phyloP scores from a whole-genome alignment of 2,113 vertebrate species.

The Mormyrus lacerda region DNA sequence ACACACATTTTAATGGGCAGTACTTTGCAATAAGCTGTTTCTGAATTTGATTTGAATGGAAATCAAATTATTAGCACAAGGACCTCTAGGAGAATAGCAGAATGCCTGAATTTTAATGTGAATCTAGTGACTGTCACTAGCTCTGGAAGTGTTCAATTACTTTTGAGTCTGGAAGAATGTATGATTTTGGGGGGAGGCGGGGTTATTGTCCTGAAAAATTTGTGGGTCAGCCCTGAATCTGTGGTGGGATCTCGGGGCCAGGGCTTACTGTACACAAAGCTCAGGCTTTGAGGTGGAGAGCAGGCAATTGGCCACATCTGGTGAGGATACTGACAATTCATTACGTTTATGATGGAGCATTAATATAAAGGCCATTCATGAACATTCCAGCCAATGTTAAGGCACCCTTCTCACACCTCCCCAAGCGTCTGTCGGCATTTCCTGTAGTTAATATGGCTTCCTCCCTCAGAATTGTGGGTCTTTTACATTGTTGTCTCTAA shows the following conservation, averaged over 20 bases:
- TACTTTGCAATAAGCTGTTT: background rate
- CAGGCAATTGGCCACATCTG: background rate
- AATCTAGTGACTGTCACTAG: background rate
- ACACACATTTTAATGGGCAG: background rate
- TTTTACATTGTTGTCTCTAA: background rate
- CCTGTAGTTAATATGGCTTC: background rate
- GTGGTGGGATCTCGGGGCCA: background rate
- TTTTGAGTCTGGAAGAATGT: background rate
- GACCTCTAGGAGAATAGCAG: background rate
- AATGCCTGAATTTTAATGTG: background rate
- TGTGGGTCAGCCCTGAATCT: background rate
- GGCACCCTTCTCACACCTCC: background rate
- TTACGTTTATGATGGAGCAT: background rate
- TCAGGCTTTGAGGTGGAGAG: background rate
- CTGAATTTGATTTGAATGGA: constrained; percentile 1
- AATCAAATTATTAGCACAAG: background rate
- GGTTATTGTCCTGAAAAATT: background rate
- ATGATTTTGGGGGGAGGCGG: background rate
- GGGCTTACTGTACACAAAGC: background rate
- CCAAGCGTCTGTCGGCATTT: background rate
- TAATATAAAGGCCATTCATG: background rate
- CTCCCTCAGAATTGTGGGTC: background rate
- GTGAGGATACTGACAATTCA: background rate
- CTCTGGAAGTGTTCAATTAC: background rate
- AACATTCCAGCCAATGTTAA: background rate